A percentile compares a stretch with the other conserved stretches of the same genome.
Conservation (phyloP, 2,113 vertebrate species). For the Corythaeola cristata region DNA sequence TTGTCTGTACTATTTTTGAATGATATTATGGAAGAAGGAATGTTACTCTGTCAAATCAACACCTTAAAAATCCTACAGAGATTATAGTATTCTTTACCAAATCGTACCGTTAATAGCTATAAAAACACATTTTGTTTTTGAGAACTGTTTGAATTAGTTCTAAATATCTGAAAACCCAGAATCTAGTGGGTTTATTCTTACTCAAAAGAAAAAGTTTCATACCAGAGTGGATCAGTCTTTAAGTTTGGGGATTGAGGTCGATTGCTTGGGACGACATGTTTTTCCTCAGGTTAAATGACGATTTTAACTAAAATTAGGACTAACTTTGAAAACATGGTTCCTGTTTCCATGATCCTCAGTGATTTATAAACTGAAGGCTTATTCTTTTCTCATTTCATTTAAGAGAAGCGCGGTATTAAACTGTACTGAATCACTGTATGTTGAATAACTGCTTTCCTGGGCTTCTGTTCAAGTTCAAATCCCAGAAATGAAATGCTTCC, state of each 20-base stretch:
- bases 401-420: not conserved
- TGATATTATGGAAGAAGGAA: not conserved
- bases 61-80: not conserved
- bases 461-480: not conserved
- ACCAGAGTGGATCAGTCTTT: not conserved
- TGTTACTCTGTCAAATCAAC: not conserved
- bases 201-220: not conserved
- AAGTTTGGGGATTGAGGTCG: not conserved
- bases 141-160: not conserved
- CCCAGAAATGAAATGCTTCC: not conserved
- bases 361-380: not conserved
- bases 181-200: not conserved
- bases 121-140: fast-evolving
- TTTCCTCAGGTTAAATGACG: not conserved
- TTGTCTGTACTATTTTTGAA: not conserved
- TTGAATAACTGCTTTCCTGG: not conserved
- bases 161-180: not conserved
- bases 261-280: not conserved
- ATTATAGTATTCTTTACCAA: not conserved
- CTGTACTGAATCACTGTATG: not conserved
- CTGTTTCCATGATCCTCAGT: not conserved
- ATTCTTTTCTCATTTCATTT: not conserved
- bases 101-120: too few species aligned
- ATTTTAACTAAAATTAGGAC: not conserved
- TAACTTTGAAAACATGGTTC: not conserved